phyloP scores from a whole-genome alignment of 2,797 vertebrate species.

The Smutsia gigantea region DNA sequence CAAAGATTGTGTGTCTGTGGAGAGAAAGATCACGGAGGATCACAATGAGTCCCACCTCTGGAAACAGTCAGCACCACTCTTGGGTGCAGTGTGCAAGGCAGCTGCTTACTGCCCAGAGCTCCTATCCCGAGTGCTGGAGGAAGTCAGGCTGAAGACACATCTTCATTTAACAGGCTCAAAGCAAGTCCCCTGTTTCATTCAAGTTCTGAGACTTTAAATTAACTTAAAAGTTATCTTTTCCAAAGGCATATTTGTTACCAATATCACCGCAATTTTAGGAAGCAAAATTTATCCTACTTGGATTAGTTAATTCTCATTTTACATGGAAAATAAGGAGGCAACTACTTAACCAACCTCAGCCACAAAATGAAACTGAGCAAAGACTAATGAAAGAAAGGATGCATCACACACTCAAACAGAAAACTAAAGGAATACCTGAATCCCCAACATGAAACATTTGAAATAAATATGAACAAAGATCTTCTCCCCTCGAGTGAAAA shows the following conservation, averaged over 20 bases:
- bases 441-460: neutral
- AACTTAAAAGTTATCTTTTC: neutral
- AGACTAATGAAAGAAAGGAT: neutral
- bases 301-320: neutral
- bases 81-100: rapidly evolving
- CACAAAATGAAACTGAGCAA: neutral
- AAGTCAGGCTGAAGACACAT: neutral
- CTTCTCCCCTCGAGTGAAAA: neutral
- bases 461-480: neutral
- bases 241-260: neutral
- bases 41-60: neutral
- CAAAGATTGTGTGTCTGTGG: slow-evolving; percentile 95
- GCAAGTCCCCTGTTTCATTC: neutral
- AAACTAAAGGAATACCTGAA: neutral
- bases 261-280: neutral
- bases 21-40: neutral
- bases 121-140: rapidly evolving
- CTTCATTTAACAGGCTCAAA: neutral
- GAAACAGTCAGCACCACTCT: too few species aligned
- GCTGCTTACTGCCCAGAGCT: neutral
- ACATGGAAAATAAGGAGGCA: neutral
- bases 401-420: neutral
- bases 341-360: neutral
- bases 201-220: neutral
- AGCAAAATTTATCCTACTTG: neutral